Percentiles rank a stretch among this genome's conserved stretches.
These are phyloP conservation scores for Cyclopterus lumpus DNA, from an alignment of 2,797 vertebrate genomes.

Conservation along the genomic window DNA sequence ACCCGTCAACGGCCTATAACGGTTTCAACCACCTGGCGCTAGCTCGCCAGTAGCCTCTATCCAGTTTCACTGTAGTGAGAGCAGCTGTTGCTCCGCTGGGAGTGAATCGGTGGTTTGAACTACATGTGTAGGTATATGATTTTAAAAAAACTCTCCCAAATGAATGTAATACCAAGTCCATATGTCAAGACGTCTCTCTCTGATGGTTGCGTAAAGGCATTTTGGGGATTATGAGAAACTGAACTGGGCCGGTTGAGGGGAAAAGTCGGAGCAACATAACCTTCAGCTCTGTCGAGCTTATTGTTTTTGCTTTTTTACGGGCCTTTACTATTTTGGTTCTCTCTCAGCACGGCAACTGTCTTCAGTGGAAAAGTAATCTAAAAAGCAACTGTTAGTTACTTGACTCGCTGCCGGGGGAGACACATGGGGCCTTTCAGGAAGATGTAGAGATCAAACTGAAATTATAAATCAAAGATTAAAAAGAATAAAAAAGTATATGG, in stretches of 20 bases:
- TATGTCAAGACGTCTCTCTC: neutral
- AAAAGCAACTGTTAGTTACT: neutral
- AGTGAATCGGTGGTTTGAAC: neutral
- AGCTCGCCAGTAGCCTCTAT: conserved; percentile 20
- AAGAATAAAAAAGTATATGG: too few species aligned
- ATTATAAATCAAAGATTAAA: too few species aligned
- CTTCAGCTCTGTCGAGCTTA: neutral
- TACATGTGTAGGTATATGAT: neutral
- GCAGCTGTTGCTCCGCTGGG: conserved; percentile 42
- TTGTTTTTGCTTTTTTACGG: neutral
- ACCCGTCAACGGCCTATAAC: conserved; percentile 9
- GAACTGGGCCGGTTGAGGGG: neutral
- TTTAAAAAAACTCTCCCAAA: neutral
- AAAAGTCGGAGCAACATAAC: neutral
- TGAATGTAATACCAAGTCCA: neutral
- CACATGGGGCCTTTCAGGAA: neutral
- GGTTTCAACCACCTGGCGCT: conserved; percentile 37
- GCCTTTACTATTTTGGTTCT: neutral
- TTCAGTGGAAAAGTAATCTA: neutral
- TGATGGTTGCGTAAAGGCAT: neutral
- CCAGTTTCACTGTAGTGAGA: conserved; percentile 14
- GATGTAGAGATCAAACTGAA: neutral
- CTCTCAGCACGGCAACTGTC: neutral
- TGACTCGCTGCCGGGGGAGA: neutral
- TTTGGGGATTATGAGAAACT: neutral